Evolutionary conservation across 2,113 vertebrate genomes (phyloP), one percentile per base, ranked within the genome.

Genomic region (Macaca fascicularis): DNA sequence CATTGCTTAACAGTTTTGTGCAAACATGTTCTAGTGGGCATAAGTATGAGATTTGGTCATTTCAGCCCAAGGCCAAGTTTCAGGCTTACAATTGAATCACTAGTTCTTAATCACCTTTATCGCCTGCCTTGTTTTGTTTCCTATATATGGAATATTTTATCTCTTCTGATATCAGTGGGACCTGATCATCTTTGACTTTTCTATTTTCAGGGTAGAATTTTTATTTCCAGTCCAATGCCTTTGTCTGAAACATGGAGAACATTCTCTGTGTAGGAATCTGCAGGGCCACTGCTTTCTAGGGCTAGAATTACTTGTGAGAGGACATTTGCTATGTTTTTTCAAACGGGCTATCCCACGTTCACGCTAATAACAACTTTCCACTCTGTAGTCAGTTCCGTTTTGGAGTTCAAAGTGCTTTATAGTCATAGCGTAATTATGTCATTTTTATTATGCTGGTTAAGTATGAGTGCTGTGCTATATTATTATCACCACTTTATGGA

Each of bases 1-100:
- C 55, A 92, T 97, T 95, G 93, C 97, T 94, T 96, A 96, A 97
- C 43, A 85, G 89, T 95, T 97, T 91, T 97, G 97, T 97, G 93
- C 89, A 96, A 97, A 97, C 96, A 89, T 82, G 89, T 97, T 94
- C 94, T 90, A 86, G 85, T 89, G 89, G 93, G 76, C 67, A 82
- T 75, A 82, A 97, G 40, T 96, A 92, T 91, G 79, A 94, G 93
- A 93, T 97, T 93, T 93, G 98, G 97, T 96, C 95, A 97, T 91
- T 98, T 97, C 38, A 83, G 93, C 96, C 86, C 79, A 85, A 76
- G 91, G 97, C 91, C 82, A 48, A 4, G 3, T 85, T 97, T 98
- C 96, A 96, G 93, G 89, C 30, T 93, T 94, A 38, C 82, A n/a
- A 57, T 30, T n/a, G 85, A 91, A 87, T 94, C 59, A 23, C 61